Base-by-base conservation (phyloP, 23 tunicate genomes). In the Oikopleura albicans region DNA sequence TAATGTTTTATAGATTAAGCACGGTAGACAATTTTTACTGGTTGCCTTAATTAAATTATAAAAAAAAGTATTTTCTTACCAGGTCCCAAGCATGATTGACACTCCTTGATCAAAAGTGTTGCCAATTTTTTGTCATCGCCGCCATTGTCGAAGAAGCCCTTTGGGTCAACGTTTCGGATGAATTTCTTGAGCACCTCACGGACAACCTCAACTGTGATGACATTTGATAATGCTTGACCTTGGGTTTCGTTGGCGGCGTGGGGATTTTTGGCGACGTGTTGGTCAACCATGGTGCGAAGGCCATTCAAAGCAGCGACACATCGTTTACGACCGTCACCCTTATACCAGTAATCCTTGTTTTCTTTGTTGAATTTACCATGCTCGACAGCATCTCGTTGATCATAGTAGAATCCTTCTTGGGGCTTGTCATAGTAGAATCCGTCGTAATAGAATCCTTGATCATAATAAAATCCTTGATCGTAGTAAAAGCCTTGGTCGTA, bases 351-450 rank as follows among this genome's bases (percentile, higher is more conserved):
- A 49, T 22, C 63, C 22, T 49, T 49, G 22, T 49, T 49, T 49
- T 49, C 63, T 49, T 49, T 49, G 12, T 49, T 49, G 63, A 49
- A 49, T 49, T n/a, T n/a, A n/a, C 22, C 63, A 49, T 49, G 22
- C 16, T 49, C 12, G 22, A 49, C 12, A 49, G 16, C 63, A 49
- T 49, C 63, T 49, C 22, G 12, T 49, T 49, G 16, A 22, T 49
- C 63, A 49, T 49, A 49, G 63, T 49, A 49, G 63, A 49, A 49
- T 49, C 63, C 63, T 49, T 49, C 63, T n/a, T n/a, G n/a, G n/a
- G n/a, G n/a, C n/a, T n/a, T n/a, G n/a, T n/a, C n/a, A 22, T 49
- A 49, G 63, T 49, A 49, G 63, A 49, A 49, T 49, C 63, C 63
- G 22, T 49, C 63, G 22, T 49, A 49, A 22, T 49, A 49, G 22